Conservation (phyloP, 2,797 vertebrate species). For the Adelosebastes latens region DNA sequence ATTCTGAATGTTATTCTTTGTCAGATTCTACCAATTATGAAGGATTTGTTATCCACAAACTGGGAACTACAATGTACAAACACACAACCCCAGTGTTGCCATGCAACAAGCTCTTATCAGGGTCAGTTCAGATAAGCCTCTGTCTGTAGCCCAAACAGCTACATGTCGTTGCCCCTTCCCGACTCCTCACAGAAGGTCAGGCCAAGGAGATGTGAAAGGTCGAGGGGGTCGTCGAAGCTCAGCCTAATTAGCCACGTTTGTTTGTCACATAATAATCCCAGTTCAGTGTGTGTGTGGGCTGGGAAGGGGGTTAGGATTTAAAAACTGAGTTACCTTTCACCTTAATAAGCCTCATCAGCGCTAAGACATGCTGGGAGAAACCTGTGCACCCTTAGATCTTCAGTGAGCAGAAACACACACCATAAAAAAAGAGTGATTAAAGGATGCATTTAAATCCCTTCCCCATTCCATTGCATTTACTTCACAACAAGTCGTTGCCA, state of each 20-base stretch:
- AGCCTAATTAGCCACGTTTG: slow-evolving; percentile 50
- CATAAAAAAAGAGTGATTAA: neutral
- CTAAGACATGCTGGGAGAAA: slow-evolving; percentile 4
- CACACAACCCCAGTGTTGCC: neutral
- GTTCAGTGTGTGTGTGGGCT: neutral
- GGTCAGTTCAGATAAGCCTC: slow-evolving; percentile 38
- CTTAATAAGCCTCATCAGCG: slow-evolving; percentile 44
- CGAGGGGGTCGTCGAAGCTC: slow-evolving; percentile 22
- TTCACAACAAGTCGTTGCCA: too few species aligned
- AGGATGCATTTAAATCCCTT: neutral
- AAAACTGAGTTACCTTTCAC: slow-evolving; percentile 55
- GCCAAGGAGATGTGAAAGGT: slow-evolving; percentile 33
- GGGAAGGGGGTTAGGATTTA: neutral
- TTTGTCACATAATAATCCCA: slow-evolving; percentile 48
- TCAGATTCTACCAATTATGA: neutral
- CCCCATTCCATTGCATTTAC: too few species aligned
- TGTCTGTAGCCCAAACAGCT: neutral
- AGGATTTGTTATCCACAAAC: neutral
- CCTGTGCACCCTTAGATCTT: neutral
- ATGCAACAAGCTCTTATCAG: slow-evolving; percentile 14
- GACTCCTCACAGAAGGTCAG: slow-evolving; percentile 21
- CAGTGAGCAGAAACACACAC: neutral
- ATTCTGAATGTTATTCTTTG: neutral
- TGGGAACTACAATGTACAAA: neutral
- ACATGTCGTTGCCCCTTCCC: neutral